Evolutionary conservation across 2,113 vertebrate species (phyloP).

Genomic region (Sminthopsis crassicaudata): DNA sequence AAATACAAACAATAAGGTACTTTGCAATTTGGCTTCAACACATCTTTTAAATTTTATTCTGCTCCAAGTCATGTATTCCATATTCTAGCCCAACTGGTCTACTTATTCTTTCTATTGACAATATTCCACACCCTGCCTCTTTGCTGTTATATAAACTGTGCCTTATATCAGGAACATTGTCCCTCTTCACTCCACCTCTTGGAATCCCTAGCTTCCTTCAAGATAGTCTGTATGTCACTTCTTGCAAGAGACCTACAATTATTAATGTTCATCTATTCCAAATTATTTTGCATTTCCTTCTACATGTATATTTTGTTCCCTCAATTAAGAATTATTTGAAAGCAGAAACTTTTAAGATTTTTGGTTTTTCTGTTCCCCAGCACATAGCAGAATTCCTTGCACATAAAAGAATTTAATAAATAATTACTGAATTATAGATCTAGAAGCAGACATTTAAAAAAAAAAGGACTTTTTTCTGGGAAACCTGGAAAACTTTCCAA

Average conservation of each 20-base stretch:
- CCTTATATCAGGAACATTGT: background rate
- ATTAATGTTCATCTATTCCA: background rate
- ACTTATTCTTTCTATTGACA: background rate
- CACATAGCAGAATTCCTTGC: background rate
- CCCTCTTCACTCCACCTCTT: background rate
- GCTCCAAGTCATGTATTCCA: background rate
- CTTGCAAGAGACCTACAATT: background rate
- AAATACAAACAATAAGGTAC: background rate
- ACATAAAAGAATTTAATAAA: background rate
- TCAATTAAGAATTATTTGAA: background rate
- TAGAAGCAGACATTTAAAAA: background rate
- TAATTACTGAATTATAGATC: background rate
- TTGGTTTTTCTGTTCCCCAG: background rate
- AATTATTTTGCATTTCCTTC: background rate
- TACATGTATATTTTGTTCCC: background rate
- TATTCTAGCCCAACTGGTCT: background rate
- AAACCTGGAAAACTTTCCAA: constrained; percentile 20
- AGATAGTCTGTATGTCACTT: background rate
- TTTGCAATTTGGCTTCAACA: background rate
- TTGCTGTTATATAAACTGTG: background rate
- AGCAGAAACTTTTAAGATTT: background rate
- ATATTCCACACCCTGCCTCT: background rate
- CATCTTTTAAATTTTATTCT: background rate
- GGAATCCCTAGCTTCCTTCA: background rate
- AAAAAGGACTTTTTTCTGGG: constrained; percentile 8